Evolutionary conservation across 1,140 invertebrate species (phyloP), one percentile per base, ranked within the genome.

Genomic region (Aphaenogaster rudis): DNA sequence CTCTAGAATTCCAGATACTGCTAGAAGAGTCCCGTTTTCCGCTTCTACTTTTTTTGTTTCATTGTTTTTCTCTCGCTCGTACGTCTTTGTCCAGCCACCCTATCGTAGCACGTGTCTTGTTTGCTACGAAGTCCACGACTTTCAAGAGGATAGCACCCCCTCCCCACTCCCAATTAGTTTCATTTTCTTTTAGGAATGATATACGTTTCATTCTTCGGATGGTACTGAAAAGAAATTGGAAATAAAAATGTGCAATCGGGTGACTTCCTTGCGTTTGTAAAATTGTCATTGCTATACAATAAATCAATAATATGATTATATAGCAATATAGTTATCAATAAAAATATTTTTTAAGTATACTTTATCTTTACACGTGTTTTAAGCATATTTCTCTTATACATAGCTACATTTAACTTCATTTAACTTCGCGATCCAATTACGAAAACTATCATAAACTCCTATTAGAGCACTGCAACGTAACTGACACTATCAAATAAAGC

Each of bases 1-100:
- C 88, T 90, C 89, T 85, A 91, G 88, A 91, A 91, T 91, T 91
- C 72, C 90, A 91, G 77, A 89, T 91, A 91, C 81, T 50, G 45
- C 39, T 89, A 79, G 42, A 87, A 88, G 88, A 89, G 78, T 72
- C 82, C 77, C 54, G 54, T 36, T 71, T 86, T 57, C 63, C 36
- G 42, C 54, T 72, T 63, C 17, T 72, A 11, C 57, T 45, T 21
- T 71, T 28, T 42, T 71, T 39, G 13, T 42, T 59, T 88, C 33
- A 45, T 76, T 66, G 48, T 78, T 86, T 86, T 67, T 71, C 17
- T 88, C 79, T 72, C 57, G 77, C 39, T 81, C 69, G 28, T 81
- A 76, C 64, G n/a, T 61, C 87, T 72, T 79, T 74, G 72, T 88
- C 72, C 76, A 50, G 79, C 64, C 11, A 52, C 50, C 64, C 72